Percentiles rank a stretch among this genome's conserved stretches.
These are phyloP conservation scores for Hippasteria phrygiana DNA, from an alignment of 53 echinoderm and acorn worm species.

Conservation along the genomic window DNA sequence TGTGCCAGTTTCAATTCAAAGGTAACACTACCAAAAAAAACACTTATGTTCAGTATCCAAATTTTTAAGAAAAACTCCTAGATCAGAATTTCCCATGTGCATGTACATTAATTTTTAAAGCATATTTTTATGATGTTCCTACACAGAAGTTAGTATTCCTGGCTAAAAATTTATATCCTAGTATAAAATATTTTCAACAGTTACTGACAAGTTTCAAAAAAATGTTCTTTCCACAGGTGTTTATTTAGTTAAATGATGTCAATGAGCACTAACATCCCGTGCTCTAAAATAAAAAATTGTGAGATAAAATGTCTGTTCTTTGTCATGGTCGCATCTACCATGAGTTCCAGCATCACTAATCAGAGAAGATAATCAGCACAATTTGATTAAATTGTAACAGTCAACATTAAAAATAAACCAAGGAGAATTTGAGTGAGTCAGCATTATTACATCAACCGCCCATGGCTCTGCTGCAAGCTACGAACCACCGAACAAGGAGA, in stretches of 20 bases:
- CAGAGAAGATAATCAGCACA: conserved; percentile 25
- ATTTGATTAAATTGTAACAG: conserved; percentile 60
- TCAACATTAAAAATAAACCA: neutral
- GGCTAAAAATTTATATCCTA: too few species aligned
- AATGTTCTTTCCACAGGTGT: too few species aligned
- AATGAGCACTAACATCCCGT: too few species aligned
- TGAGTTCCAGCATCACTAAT: conserved; percentile 29
- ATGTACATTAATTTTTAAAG: too few species aligned
- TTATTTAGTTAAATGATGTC: too few species aligned
- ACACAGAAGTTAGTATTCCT: too few species aligned
- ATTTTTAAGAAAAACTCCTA: conserved; percentile 15
- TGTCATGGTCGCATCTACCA: neutral
- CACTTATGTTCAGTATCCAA: neutral
- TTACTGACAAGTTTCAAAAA: too few species aligned
- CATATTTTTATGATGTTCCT: too few species aligned
- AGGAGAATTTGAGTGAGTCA: conserved; percentile 24
- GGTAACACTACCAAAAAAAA: neutral
- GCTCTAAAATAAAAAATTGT: neutral
- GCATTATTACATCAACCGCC: conserved; percentile 19
- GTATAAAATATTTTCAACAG: too few species aligned
- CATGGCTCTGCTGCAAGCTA: neutral
- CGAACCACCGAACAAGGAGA: neutral
- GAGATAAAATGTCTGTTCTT: conserved; percentile 4
- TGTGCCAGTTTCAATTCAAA: neutral
- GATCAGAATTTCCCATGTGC: too few species aligned